A percentile compares a stretch with the other conserved stretches of the same genome.
Evolutionary conservation across 2,113 vertebrate genomes (phyloP).

Genomic region (Ictalurus furcatus): DNA sequence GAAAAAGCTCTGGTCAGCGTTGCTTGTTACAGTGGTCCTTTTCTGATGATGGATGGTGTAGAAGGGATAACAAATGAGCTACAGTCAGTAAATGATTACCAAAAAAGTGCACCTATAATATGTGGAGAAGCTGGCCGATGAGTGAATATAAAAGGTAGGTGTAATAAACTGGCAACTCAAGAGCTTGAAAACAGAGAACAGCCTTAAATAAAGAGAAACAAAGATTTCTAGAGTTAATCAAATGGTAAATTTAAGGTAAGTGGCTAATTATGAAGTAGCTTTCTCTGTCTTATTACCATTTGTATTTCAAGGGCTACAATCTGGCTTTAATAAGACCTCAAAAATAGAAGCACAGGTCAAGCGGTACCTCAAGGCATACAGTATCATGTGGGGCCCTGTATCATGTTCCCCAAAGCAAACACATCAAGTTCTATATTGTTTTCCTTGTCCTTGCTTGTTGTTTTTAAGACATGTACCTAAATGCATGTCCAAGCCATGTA

Average conservation of each 20-base stretch:
- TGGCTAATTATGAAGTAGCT: background rate
- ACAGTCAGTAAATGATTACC: background rate
- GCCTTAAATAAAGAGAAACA: background rate
- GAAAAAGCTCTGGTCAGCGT: background rate
- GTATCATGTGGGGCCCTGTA: no score
- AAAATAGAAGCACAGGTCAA: constrained; percentile 12
- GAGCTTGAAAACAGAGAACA: background rate
- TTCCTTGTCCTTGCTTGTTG: background rate
- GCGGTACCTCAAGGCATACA: background rate
- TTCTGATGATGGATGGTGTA: background rate
- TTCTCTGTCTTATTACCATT: background rate
- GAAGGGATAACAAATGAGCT: background rate
- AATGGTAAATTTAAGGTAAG: background rate
- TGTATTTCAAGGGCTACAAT: background rate
- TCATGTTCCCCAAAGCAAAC: background rate
- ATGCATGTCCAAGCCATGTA: background rate
- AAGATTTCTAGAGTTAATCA: background rate
- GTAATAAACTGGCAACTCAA: background rate
- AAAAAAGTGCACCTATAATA: background rate
- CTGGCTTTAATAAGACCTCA: constrained; percentile 20
- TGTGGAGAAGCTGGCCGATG: background rate
- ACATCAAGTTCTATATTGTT: background rate
- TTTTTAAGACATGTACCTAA: background rate
- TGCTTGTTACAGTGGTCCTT: background rate
- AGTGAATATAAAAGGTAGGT: background rate